phyloP scores from a whole-genome alignment of 2,113 vertebrate genomes.

The Scatophagus argus region DNA sequence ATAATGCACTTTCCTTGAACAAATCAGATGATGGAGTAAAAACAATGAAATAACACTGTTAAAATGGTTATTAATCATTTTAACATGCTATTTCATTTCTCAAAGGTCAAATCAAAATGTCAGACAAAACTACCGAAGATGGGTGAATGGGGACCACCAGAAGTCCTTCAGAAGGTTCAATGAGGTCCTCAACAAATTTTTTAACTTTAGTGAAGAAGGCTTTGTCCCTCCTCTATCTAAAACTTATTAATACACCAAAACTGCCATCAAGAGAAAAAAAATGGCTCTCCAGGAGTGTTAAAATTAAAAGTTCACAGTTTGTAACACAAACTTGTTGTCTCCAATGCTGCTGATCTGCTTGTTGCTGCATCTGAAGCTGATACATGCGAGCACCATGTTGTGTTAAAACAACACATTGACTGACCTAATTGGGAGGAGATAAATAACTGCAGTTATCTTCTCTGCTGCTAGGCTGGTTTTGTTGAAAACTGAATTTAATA shows the following conservation, averaged over 20 bases:
- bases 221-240: background rate
- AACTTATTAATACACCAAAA: background rate
- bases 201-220: background rate
- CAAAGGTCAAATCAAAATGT: conserved; percentile 20
- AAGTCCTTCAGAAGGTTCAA: background rate
- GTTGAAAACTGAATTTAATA: background rate
- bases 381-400: background rate
- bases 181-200: background rate
- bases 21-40: background rate
- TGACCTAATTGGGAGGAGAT: background rate
- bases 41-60: background rate
- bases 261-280: background rate
- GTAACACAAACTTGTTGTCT: background rate
- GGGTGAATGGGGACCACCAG: background rate
- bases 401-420: background rate
- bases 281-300: background rate
- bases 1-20: conserved; percentile 3
- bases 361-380: background rate
- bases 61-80: background rate
- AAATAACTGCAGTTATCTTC: background rate
- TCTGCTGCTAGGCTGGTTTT: background rate
- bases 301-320: background rate
- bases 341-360: background rate
- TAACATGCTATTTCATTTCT: background rate
- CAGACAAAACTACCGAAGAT: background rate